Evolutionary conservation across 2,888 invertebrate genomes (phyloP).

Genomic region (Arrhopalites spinosus): DNA sequence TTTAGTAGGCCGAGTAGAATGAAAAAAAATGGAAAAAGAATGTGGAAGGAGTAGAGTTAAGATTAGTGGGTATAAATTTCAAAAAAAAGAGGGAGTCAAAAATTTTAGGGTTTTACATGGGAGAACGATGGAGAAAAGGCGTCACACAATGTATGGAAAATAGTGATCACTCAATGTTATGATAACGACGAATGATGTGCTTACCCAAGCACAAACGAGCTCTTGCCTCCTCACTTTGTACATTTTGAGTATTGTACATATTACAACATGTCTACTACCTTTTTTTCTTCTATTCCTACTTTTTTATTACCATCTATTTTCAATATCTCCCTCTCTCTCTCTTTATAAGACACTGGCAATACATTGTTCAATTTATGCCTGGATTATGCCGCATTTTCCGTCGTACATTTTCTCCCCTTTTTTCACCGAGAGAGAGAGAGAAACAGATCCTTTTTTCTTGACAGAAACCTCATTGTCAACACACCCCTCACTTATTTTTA

Average conservation of each 20-base stretch:
- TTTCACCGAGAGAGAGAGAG: too few relatives aligned
- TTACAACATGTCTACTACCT: background rate
- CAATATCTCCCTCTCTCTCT: background rate
- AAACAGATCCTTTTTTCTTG: too few relatives aligned
- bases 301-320: constrained; percentile 5
- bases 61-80: too few relatives aligned
- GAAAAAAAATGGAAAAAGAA: too few relatives aligned
- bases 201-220: constrained; percentile 50
- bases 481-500: too few relatives aligned
- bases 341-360: background rate
- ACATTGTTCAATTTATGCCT: constrained; percentile 7
- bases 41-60: too few relatives aligned
- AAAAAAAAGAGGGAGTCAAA: constrained; percentile 8
- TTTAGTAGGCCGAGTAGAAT: too few relatives aligned
- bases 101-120: constrained; percentile 24
- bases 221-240: constrained; percentile 35
- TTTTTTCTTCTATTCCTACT: background rate
- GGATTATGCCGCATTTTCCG: background rate
- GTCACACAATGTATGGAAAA: constrained; percentile 31
- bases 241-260: too few relatives aligned
- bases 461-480: too few relatives aligned
- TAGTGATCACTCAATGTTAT: constrained; percentile 52
- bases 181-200: constrained; percentile 49
- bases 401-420: too few relatives aligned
- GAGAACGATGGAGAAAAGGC: constrained; percentile 38